These are phyloP conservation scores for Oegoconia quadripuncta DNA, from an alignment of 2,888 invertebrate species.

Conservation along the genomic window DNA sequence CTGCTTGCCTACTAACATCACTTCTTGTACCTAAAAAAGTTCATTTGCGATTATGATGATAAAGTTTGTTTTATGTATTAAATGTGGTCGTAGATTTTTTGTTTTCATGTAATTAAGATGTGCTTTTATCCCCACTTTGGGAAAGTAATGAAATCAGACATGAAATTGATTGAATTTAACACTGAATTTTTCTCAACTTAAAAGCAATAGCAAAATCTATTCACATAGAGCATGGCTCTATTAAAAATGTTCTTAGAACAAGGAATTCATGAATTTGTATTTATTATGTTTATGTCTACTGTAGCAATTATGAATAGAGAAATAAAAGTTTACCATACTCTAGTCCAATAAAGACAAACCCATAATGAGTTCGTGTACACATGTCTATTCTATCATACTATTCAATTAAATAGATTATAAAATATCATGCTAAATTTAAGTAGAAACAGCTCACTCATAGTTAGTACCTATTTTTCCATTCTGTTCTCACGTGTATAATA, in stretches of 20 bases:
- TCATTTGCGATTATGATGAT: conserved; percentile 29
- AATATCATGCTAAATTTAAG: conserved; percentile 25
- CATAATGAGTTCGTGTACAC: no score
- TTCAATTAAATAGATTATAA: conserved; percentile 5
- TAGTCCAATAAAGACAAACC: conserved; percentile 66
- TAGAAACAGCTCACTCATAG: conserved; percentile 30
- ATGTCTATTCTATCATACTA: not conserved
- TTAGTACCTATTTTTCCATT: conserved; percentile 18
- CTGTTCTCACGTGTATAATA: not conserved
- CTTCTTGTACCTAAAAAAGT: no score
- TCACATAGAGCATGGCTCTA: conserved; percentile 4
- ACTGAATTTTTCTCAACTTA: no score
- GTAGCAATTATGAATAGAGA: conserved; percentile 45
- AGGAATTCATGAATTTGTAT: conserved; percentile 31
- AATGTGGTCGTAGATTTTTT: no score
- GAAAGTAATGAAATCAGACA: no score
- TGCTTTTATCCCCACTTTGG: no score
- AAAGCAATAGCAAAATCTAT: no score
- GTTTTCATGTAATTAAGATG: no score
- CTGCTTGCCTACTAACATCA: no score
- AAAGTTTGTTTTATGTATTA: not conserved
- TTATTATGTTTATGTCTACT: conserved; percentile 37
- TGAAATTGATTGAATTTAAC: no score
- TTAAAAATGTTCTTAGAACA: conserved; percentile 57
- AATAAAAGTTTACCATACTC: conserved; percentile 65